phyloP scores from a whole-genome alignment of 2,888 invertebrate species.

The Napeogenes inachia region DNA sequence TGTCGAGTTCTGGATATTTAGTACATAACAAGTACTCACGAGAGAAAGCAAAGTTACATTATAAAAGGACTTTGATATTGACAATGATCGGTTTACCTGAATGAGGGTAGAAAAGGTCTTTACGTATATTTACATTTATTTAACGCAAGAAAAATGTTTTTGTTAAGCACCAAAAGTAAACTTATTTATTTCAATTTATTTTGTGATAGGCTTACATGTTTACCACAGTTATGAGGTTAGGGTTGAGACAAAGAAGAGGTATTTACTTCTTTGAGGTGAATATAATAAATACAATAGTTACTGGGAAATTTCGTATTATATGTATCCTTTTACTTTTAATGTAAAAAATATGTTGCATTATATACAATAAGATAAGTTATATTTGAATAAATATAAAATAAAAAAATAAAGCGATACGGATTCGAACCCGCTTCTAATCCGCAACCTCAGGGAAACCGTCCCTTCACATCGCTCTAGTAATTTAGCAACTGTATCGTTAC shows the following conservation, averaged over 20 bases:
- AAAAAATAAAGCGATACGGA: no score
- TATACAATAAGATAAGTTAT: no score
- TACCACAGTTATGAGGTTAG: not conserved
- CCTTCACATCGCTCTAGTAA: no score
- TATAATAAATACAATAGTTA: not conserved
- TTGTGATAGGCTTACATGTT: not conserved
- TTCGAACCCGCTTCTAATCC: no score
- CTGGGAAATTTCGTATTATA: not conserved
- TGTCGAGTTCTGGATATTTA: no score
- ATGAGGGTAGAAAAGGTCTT: not conserved
- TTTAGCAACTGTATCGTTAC: no score
- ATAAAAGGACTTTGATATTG: conserved; percentile 10
- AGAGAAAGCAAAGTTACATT: conserved; percentile 9
- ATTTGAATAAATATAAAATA: no score
- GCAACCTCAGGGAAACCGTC: no score
- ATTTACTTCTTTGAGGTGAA: not conserved
- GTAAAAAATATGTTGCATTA: no score
- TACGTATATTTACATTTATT: not conserved
- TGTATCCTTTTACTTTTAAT: no score
- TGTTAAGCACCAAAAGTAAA: not conserved
- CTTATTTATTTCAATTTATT: conserved; percentile 2
- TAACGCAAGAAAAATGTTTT: not conserved
- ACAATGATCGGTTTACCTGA: conserved; percentile 14
- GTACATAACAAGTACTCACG: not conserved
- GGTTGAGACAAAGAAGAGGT: not conserved